Evolutionary conservation across 2,888 invertebrate genomes (phyloP), one percentile per base, ranked within the genome.

Genomic region (Steinernema carpocapsae): DNA sequence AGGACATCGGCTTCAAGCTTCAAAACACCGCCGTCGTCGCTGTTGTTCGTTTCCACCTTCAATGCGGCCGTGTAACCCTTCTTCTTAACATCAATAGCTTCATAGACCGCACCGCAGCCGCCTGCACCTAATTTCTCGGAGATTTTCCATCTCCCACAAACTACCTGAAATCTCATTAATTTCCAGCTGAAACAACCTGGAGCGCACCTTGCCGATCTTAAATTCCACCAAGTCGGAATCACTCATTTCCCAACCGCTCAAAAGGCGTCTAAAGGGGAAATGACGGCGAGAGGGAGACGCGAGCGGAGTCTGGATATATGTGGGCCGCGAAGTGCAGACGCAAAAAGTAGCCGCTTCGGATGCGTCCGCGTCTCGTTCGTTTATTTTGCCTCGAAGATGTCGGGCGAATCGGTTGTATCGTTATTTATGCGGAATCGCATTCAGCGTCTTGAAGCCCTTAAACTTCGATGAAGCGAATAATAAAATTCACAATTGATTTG

Each of bases 1-100:
- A 81, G 74, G 7, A 81, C 78, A 42, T 76, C 72, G 2, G 76
- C 78, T 71, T 81, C 81, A 0, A 81, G 76, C 59, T 81, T 81
- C 43, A 81, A 59, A n/a, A 81, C 76, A 0, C 81, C 79, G 4
- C 79, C 79, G 37, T 81, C 81, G 10, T 64, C 64, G 32, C 17
- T 32, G 64, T 32, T 64, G 64, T 37, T 64, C 10, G 43, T 22
- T 24, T 48, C 43, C 22, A 70, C 73, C 70, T 73, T 73, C 42
- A 73, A 42, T 0, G 73, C 73, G 19, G 37, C 72, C 14, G 26
- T 59, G 64, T 70, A 73, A 19, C 73, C 45, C 32, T 64, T 56
- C 1, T 59, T 51, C 37, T 72, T 72, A 19, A 64, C 26, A n/a
- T 74, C 74, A 19, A 45, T 43, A 24, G 75, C 76, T 48, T 76